Base-by-base conservation (phyloP, 2,888 invertebrate species). In the Panorpa germanica region DNA sequence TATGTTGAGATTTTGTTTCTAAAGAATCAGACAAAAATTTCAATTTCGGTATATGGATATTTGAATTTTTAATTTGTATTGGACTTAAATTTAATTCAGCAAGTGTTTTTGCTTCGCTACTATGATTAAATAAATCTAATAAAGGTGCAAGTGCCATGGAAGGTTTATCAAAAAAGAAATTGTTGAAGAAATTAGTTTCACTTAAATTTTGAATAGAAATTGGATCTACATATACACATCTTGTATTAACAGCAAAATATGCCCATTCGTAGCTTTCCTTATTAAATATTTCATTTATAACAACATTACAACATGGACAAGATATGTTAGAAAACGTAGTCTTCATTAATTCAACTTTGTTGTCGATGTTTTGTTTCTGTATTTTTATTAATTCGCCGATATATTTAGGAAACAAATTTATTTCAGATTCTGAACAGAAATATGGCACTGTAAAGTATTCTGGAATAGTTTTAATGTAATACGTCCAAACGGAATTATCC, bases 121-220 rank as follows among this genome's bases (percentile, higher is more conserved):
- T 71, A 47, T 91, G 91, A 57, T 91, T 91, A 37, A 91, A 76
- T 57, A 91, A 67, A 51, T 91, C 91, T 35, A 91, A 58, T 48
- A 75, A 83, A 0, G 91, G 91, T 36, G 82, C 85, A 28, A 91
- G 51, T 4, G 85, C 86, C 53, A 73, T 62, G 38, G 62, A 62
- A 15, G 69, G 65, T 39, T 62, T 61, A 48, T 71, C 72, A 37
- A 50, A 53, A 34, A 73, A 49, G 17, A 63, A 36, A 3, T 38
- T 19, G 24, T 42, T 40, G 23, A 50, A 46, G 32, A 40, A 38
- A 9, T 40, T 33, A 19, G 45, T 47, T 16, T 55, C 45, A 14
- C 57, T 43, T 12, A 56, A 45, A 35, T 49, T 47, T 17, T 60
- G 44, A 28, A 58, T 48, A 29, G 61, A 53, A 35, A 52, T 46